Evolutionary conservation across 2,113 vertebrate species (phyloP).

Genomic region (Pithys albifrons): DNA sequence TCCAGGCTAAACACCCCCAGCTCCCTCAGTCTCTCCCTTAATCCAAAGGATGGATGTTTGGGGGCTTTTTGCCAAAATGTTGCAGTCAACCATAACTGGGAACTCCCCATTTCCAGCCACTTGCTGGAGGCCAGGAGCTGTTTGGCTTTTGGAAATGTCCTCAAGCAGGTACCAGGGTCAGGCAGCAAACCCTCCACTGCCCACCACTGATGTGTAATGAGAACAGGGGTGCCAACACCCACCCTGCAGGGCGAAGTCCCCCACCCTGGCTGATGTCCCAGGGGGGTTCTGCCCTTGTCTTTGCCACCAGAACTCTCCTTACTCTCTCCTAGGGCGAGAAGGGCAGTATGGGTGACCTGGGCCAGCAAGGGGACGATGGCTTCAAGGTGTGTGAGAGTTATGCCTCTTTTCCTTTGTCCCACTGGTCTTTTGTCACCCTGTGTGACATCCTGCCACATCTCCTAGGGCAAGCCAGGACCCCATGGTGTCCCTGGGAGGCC

Average conservation of each 20-base stretch:
- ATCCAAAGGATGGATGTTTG: background rate
- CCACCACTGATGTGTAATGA: background rate
- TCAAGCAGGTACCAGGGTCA: too few species aligned
- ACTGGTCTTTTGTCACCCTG: background rate
- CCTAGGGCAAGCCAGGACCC: constrained; percentile 79
- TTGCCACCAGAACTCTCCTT: background rate
- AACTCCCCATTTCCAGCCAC: background rate
- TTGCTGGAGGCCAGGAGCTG: background rate
- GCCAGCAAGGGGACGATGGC: constrained; percentile 77
- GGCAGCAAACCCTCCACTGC: background rate
- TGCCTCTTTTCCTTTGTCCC: background rate
- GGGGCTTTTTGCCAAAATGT: background rate
- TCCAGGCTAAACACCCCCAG: too few species aligned
- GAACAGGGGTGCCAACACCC: rapidly evolving
- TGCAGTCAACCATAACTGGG: background rate
- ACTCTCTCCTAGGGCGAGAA: constrained; percentile 78
- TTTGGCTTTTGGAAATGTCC: background rate
- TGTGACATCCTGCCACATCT: background rate
- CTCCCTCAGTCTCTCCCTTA: background rate
- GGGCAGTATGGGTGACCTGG: constrained; percentile 77
- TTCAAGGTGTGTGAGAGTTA: constrained; percentile 73
- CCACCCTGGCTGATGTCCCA: rapidly evolving
- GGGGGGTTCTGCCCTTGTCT: background rate
- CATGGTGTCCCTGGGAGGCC: constrained; percentile 69
- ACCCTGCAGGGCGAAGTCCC: background rate